phyloP scores from a whole-genome alignment of 1,140 invertebrate genomes.

The Bombus sylvicola region DNA sequence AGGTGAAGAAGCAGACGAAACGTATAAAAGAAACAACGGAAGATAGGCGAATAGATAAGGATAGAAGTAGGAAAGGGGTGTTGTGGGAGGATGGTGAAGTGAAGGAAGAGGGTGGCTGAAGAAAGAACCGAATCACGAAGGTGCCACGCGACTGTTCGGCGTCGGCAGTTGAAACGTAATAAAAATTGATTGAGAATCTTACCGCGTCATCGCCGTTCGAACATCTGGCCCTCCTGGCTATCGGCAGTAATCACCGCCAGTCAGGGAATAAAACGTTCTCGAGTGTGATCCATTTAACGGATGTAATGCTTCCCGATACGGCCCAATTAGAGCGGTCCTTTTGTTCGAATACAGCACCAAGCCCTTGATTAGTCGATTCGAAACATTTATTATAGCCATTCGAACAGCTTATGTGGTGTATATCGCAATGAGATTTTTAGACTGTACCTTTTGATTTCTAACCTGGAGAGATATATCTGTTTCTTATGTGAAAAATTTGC shows the following conservation, averaged over 20 bases:
- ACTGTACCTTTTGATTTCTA: neutral
- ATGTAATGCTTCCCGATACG: constrained; percentile 63
- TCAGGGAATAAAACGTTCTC: constrained; percentile 65
- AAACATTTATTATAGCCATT: constrained; percentile 23
- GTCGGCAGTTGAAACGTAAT: constrained; percentile 62
- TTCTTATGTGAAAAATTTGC: neutral
- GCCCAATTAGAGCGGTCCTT: constrained; percentile 53
- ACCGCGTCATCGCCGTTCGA: constrained; percentile 58
- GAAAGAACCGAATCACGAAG: constrained; percentile 53
- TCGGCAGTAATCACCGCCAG: constrained; percentile 70
- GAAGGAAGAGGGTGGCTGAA: constrained; percentile 11
- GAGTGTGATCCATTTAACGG: constrained; percentile 65
- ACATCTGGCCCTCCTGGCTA: constrained; percentile 75
- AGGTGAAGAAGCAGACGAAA: neutral
- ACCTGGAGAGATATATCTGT: neutral
- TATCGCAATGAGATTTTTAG: neutral
- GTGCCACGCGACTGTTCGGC: constrained; percentile 66
- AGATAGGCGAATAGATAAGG: constrained; percentile 62
- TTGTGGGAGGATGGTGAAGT: constrained; percentile 26
- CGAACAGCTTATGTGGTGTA: neutral
- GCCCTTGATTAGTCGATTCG: constrained; percentile 42
- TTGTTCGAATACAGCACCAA: constrained; percentile 1
- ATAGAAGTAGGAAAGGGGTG: constrained; percentile 46
- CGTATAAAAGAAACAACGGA: constrained; percentile 9
- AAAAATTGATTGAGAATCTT: constrained; percentile 70